Conservation (phyloP, 2,113 vertebrate species). For the Cephalopholis sonnerati region DNA sequence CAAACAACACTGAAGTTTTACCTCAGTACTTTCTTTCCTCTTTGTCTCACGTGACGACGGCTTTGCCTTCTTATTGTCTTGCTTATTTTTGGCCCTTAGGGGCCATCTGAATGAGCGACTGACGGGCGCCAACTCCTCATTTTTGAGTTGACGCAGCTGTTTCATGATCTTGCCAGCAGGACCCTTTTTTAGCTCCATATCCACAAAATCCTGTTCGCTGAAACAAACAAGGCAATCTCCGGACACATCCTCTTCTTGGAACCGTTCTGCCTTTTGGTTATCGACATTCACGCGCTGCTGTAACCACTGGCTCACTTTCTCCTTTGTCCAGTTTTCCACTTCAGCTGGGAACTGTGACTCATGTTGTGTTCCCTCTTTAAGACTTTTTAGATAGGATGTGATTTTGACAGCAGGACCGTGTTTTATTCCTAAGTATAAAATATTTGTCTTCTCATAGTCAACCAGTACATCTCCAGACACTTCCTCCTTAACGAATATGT, state of each 20-base stretch:
- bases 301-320: not conserved
- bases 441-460: not conserved
- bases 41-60: not conserved
- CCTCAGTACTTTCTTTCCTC: not conserved
- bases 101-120: too few relatives aligned
- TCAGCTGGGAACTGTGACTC: not conserved
- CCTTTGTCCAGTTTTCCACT: not conserved
- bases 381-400: not conserved
- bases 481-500: not conserved
- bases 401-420: not conserved
- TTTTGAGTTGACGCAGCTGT: not conserved
- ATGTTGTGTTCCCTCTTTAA: not conserved
- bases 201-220: not conserved
- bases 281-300: not conserved
- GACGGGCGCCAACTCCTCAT: not conserved
- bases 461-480: not conserved
- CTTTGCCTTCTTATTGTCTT: too few relatives aligned
- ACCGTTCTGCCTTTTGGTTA: not conserved
- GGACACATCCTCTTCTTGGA: not conserved
- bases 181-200: not conserved
- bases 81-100: too few relatives aligned
- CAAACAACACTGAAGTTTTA: not conserved
- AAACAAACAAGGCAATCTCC: not conserved
- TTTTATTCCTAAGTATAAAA: not conserved
- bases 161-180: not conserved